Percentiles rank a stretch among this genome's conserved stretches.
phyloP scores from a whole-genome alignment of 2,888 invertebrate species.

The Argyresthia goedartella region DNA sequence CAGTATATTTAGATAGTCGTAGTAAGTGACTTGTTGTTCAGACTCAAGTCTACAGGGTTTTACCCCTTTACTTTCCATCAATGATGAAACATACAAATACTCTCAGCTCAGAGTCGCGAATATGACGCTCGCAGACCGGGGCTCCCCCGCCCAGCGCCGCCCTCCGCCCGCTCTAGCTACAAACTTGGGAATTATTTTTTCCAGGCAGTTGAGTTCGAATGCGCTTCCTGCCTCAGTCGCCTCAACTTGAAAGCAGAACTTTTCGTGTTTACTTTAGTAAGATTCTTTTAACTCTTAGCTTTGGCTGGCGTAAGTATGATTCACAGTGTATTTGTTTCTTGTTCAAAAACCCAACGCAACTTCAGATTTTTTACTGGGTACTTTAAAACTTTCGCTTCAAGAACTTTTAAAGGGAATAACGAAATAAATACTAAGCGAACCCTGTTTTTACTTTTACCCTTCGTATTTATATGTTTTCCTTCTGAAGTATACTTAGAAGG shows the following conservation, averaged over 20 bases:
- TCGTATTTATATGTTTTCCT: no score
- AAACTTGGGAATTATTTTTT: slow-evolving; percentile 60
- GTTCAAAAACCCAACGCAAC: neutral
- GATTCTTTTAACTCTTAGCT: slow-evolving; percentile 55
- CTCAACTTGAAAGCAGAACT: slow-evolving; percentile 61
- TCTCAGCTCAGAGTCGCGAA: no score
- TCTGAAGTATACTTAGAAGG: no score
- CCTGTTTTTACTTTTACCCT: no score
- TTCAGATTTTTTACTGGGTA: slow-evolving; percentile 2
- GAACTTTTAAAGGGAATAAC: slow-evolving; percentile 17
- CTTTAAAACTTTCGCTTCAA: slow-evolving; percentile 23
- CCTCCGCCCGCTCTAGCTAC: slow-evolving; percentile 19
- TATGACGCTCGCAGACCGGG: neutral
- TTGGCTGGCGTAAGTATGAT: slow-evolving; percentile 32
- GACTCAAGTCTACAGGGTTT: no score
- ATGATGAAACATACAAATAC: no score
- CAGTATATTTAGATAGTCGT: no score
- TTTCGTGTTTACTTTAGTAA: slow-evolving; percentile 65
- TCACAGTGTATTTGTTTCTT: slow-evolving; percentile 2
- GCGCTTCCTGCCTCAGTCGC: slow-evolving; percentile 58
- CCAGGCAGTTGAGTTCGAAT: slow-evolving; percentile 66
- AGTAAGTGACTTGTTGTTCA: no score
- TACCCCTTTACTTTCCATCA: no score
- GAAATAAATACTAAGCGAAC: neutral
- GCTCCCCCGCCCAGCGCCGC: neutral